Evolutionary conservation across 2,888 invertebrate species (phyloP).

Genomic region (Empis livida): DNA sequence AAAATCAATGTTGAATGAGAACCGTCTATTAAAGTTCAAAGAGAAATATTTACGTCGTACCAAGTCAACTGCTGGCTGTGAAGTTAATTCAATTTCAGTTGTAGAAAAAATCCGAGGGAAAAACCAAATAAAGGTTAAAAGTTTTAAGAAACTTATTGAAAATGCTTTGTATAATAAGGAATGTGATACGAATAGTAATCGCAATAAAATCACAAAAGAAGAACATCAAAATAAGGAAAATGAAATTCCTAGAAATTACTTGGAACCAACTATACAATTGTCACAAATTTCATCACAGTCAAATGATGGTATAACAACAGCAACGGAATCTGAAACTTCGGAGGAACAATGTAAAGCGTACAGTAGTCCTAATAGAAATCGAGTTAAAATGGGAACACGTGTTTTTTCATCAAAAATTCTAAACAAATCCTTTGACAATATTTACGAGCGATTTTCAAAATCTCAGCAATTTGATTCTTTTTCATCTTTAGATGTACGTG

Average conservation of each 20-base stretch:
- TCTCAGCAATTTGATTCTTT: background rate
- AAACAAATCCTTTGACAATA: slow-evolving; percentile 17
- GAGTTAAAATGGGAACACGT: slow-evolving; percentile 63
- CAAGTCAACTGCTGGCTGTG: slow-evolving; percentile 12
- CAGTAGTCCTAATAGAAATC: slow-evolving; percentile 42
- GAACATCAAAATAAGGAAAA: slow-evolving; percentile 56
- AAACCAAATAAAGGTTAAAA: background rate
- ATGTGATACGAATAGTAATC: slow-evolving; percentile 1
- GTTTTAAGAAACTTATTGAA: background rate
- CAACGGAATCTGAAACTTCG: background rate
- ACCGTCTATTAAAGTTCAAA: slow-evolving; percentile 13
- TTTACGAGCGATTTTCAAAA: slow-evolving; percentile 9
- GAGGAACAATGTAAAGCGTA: background rate
- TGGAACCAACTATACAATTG: background rate
- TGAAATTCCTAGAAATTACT: slow-evolving; percentile 40
- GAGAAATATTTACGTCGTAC: slow-evolving; percentile 14
- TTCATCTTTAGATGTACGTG: no score
- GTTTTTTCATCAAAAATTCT: slow-evolving; percentile 37
- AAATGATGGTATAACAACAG: background rate
- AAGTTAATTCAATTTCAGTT: background rate
- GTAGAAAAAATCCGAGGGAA: background rate
- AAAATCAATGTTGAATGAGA: slow-evolving; percentile 17
- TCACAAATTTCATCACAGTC: background rate
- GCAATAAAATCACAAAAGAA: slow-evolving; percentile 29
- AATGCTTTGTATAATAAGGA: slow-evolving; percentile 7